Conservation (phyloP, 2,797 vertebrate species). For the Anabas testudineus region DNA sequence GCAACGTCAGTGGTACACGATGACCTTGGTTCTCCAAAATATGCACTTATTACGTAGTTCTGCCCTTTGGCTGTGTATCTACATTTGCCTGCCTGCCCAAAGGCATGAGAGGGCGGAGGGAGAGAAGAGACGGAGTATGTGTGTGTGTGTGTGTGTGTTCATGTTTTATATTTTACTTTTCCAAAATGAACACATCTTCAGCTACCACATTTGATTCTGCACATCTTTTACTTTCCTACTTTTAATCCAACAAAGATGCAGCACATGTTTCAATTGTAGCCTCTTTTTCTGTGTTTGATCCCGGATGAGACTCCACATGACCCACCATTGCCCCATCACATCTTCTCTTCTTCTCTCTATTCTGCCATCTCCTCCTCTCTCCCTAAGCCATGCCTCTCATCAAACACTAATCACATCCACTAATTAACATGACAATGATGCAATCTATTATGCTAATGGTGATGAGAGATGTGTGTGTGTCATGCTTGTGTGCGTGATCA, state of each 20-base stretch:
- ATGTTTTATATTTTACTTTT: neutral
- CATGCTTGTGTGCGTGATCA: constrained; percentile 8
- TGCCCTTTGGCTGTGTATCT: constrained; percentile 27
- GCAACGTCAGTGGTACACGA: constrained; percentile 2
- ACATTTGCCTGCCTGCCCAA: neutral
- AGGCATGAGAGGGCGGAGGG: neutral
- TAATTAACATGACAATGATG: constrained; percentile 73
- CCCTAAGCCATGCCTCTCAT: constrained; percentile 36
- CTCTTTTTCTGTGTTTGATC: constrained; percentile 3
- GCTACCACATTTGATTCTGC: neutral
- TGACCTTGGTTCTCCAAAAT: constrained; percentile 42
- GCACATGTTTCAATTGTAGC: constrained; percentile 21
- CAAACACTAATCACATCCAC: constrained; percentile 54
- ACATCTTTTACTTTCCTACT: neutral
- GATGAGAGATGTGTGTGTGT: constrained; percentile 42
- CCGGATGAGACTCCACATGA: constrained; percentile 19
- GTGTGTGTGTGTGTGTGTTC: neutral
- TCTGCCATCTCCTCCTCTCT: neutral
- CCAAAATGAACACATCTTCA: constrained; percentile 11
- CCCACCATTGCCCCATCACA: neutral
- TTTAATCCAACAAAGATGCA: neutral
- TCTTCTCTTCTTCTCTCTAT: neutral
- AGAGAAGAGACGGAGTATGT: neutral
- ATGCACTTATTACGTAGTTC: constrained; percentile 15
- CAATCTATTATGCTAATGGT: constrained; percentile 67